phyloP scores from a whole-genome alignment of 2,797 vertebrate species.

The Chromis chromis region DNA sequence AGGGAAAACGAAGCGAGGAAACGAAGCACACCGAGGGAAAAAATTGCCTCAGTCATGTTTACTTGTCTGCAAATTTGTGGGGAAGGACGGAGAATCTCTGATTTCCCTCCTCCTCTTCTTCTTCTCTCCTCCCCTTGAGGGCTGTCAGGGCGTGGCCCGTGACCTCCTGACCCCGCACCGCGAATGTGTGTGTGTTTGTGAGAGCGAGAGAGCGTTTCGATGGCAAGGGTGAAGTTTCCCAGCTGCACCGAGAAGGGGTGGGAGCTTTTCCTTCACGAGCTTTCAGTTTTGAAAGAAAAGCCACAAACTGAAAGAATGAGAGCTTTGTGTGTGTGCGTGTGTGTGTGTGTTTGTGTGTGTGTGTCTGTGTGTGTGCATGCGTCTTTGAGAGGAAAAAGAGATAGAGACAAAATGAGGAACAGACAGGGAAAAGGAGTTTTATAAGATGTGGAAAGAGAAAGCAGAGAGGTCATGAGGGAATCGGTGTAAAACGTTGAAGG shows the following conservation, averaged over 20 bases:
- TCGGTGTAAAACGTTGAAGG: constrained; percentile 29
- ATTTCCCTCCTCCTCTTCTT: constrained; percentile 69
- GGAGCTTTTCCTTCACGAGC: constrained; percentile 74
- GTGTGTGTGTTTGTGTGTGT: constrained; percentile 54
- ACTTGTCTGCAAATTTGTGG: constrained; percentile 73
- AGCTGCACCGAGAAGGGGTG: constrained; percentile 74
- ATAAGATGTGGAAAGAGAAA: constrained; percentile 22
- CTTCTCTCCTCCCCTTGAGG: constrained; percentile 67
- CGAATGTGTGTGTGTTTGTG: constrained; percentile 23
- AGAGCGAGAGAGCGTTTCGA: constrained; percentile 41
- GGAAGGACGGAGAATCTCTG: constrained; percentile 72
- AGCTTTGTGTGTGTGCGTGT: constrained; percentile 79
- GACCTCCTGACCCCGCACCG: constrained; percentile 76
- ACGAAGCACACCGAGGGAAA: constrained; percentile 47
- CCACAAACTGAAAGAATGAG: constrained; percentile 82
- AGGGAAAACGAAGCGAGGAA: constrained; percentile 37
- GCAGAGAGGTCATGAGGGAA: constrained; percentile 29
- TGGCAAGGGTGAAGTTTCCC: constrained; percentile 78
- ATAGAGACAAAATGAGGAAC: constrained; percentile 39
- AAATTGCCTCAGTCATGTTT: constrained; percentile 75
- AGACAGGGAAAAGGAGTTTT: constrained; percentile 37
- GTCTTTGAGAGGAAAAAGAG: constrained; percentile 29
- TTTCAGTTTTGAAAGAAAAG: constrained; percentile 82
- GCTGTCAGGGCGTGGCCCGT: constrained; percentile 76
- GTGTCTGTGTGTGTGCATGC: constrained; percentile 53